A percentile compares a stretch with the other conserved stretches of the same genome.
phyloP scores from a whole-genome alignment of 2,113 vertebrate species.

The Spea multiplicata region DNA sequence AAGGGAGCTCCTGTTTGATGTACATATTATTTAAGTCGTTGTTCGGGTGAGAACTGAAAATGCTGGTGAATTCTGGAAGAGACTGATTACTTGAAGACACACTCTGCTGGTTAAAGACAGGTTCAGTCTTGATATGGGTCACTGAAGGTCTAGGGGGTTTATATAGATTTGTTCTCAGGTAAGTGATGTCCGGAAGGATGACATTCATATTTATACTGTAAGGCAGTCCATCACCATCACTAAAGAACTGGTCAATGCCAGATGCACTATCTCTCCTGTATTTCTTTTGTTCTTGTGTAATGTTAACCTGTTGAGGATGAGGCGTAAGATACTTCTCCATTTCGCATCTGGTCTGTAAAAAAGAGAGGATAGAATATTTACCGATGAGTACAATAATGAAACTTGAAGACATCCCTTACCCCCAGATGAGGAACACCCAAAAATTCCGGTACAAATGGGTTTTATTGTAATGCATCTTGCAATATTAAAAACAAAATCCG shows the following conservation, averaged over 20 bases:
- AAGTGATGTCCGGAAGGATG: constrained; percentile 84
- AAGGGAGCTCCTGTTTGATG: constrained; percentile 90
- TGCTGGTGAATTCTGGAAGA: constrained; percentile 82
- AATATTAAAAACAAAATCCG: too few relatives aligned
- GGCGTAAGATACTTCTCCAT: constrained; percentile 86
- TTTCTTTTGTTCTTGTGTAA: constrained; percentile 76
- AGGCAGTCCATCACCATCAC: constrained; percentile 79
- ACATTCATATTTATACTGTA: constrained; percentile 97
- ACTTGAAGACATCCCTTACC: too few relatives aligned
- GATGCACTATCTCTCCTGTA: constrained; percentile 79
- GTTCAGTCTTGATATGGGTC: constrained; percentile 87
- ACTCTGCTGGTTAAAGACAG: constrained; percentile 75
- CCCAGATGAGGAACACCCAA: too few relatives aligned
- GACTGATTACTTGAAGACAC: constrained; percentile 72
- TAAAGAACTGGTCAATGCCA: constrained; percentile 86
- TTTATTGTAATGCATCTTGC: too few relatives aligned
- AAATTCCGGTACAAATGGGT: too few relatives aligned
- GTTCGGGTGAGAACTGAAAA: constrained; percentile 75
- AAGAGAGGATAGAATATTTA: constrained; percentile 43
- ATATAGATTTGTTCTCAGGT: constrained; percentile 86
- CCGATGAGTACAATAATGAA: neutral
- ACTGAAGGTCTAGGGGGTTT: constrained; percentile 78
- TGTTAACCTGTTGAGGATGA: constrained; percentile 68
- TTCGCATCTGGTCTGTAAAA: constrained; percentile 84
- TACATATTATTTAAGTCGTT: constrained; percentile 73